Conservation (phyloP, 2,797 vertebrate species). For the Cottoperca gobio region DNA sequence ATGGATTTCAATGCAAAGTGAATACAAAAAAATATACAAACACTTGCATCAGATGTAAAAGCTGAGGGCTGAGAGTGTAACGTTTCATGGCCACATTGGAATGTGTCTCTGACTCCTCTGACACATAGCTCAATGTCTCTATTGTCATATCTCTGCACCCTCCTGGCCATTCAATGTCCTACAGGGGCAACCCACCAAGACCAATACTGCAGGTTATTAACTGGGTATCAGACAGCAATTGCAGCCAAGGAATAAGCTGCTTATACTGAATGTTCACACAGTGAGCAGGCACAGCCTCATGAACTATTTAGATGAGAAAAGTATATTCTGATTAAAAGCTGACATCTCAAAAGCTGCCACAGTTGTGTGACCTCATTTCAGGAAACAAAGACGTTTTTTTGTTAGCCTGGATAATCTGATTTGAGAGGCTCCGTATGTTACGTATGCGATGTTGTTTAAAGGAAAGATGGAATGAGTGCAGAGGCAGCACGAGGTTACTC, state of each 20-base stretch:
- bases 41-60: constrained; percentile 17
- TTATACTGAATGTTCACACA: constrained; percentile 36
- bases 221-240: constrained; percentile 26
- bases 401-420: constrained; percentile 33
- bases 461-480: no score
- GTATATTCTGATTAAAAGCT: constrained; percentile 49
- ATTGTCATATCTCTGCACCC: constrained; percentile 31
- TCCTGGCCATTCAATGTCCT: constrained; percentile 1
- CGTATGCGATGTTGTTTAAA: no score
- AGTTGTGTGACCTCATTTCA: constrained; percentile 46
- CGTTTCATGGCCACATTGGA: constrained; percentile 12
- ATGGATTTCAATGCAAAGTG: neutral
- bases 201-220: constrained; percentile 36
- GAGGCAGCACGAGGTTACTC: no score
- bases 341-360: constrained; percentile 38
- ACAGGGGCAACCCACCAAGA: constrained; percentile 8
- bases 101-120: constrained; percentile 40
- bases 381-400: constrained; percentile 43
- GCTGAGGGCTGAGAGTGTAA: constrained; percentile 19
- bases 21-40: constrained; percentile 36
- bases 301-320: constrained; percentile 38
- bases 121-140: constrained; percentile 22
- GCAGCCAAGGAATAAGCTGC: constrained; percentile 33
- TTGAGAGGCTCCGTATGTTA: constrained; percentile 31
- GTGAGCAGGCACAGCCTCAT: constrained; percentile 12